phyloP scores from a whole-genome alignment of 2,888 invertebrate species.

The Calameuta filiformis region DNA sequence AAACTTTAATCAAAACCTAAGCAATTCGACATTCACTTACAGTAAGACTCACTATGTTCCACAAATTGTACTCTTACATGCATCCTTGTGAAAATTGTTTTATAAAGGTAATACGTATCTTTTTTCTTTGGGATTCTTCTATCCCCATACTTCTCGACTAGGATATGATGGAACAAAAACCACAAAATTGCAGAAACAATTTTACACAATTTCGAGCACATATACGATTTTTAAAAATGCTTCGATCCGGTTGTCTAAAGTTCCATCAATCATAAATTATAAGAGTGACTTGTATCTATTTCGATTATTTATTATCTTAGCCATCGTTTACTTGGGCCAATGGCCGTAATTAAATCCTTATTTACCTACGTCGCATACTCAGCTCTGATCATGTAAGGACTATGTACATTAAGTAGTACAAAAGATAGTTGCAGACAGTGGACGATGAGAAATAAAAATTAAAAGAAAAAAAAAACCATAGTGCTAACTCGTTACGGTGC shows the following conservation, averaged over 20 bases:
- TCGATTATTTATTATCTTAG: not conserved
- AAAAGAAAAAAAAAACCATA: not conserved
- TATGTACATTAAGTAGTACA: constrained; percentile 38
- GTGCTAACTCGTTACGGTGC: constrained; percentile 39
- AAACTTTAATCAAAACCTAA: not conserved
- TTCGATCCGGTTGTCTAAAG: not conserved
- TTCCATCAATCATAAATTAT: not conserved
- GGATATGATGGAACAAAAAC: not conserved
- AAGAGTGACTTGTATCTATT: not conserved
- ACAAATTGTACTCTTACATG: not conserved
- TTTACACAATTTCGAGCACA: not conserved
- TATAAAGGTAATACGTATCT: not conserved
- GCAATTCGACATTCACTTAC: not conserved
- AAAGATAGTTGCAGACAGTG: constrained; percentile 33
- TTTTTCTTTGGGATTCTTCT: not conserved
- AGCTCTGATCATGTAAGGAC: not conserved
- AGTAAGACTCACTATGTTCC: not conserved
- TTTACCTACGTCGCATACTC: not conserved
- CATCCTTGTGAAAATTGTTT: not conserved
- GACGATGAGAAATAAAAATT: constrained; percentile 6
- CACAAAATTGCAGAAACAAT: not conserved
- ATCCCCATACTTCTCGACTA: not conserved
- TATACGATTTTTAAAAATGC: not conserved
- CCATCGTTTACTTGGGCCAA: not conserved
- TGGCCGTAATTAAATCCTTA: not conserved